Evolutionary conservation across 2,888 invertebrate species (phyloP), one percentile per base, ranked within the genome.

Genomic region (Epirrhoe alternata): DNA sequence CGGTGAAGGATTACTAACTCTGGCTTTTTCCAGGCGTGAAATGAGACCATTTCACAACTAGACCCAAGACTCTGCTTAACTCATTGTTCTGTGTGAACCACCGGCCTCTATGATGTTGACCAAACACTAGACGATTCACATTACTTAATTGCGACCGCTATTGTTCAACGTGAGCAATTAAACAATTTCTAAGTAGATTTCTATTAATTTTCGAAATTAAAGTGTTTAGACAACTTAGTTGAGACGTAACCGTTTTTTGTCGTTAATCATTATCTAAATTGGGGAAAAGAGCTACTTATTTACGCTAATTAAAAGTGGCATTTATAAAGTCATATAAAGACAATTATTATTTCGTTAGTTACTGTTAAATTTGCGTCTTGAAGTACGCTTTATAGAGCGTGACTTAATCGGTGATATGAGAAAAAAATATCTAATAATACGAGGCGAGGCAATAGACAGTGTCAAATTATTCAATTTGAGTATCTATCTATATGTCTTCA

Each of bases 101-200:
- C 74, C 85, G 83, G 85, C 77, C 81, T 82, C 83, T 76, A 79
- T 87, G 84, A 85, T 85, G 87, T 85, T 86, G 86, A 85, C 85
- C 85, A 85, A 86, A 82, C 83, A 80, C 81, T 58, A 80, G 78
- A 81, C 77, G 84, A 86, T 90, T 92, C 90, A 83, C 91, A 91
- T 91, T 90, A 88, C 87, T 88, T 90, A 92, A 92, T 90, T 91
- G 86, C 84, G 71, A 77, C 78, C 74, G 81, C 92, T 82, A 92
- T 92, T 92, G 92, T 92, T 86, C 87, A 79, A 70, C 81, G 81
- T 81, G 78, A 78, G 81, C 84, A 90, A 89, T 87, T 87, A 89
- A 87, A 87, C 84, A 85, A 86, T 87, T 85, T 81, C 81, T 86
- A 84, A 86, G 83, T 85, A 84, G 86, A 85, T 87, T 89, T 88